phyloP scores from a whole-genome alignment of 2,113 vertebrate genomes.

The Istiophorus platypterus region DNA sequence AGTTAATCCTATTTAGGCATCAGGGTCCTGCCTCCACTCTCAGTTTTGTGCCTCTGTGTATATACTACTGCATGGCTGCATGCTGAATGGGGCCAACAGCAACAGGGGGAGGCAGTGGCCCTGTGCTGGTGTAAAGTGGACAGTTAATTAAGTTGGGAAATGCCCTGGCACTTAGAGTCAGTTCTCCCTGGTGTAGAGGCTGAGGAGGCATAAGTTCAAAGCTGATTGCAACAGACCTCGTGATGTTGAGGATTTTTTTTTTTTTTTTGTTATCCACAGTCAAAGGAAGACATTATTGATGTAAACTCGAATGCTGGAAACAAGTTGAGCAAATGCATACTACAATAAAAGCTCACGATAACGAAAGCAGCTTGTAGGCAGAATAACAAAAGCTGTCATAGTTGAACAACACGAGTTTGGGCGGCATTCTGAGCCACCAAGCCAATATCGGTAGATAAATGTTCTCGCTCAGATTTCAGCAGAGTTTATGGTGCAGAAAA shows the following conservation, averaged over 20 bases:
- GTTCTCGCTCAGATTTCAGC: neutral
- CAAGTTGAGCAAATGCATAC: neutral
- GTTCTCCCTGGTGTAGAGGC: constrained; percentile 17
- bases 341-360: neutral
- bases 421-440: neutral
- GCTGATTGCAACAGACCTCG: neutral
- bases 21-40: constrained; percentile 8
- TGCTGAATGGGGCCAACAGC: neutral
- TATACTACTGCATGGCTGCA: constrained; percentile 18
- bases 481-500: neutral
- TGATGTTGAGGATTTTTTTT: neutral
- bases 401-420: neutral
- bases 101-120: neutral
- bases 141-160: constrained; percentile 23
- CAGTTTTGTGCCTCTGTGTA: constrained; percentile 1
- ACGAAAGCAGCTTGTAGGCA: neutral
- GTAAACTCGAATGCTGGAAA: neutral
- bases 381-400: neutral
- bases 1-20: constrained; percentile 35
- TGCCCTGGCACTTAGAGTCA: neutral
- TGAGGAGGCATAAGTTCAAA: neutral
- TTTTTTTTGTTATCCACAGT: neutral
- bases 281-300: neutral
- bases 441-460: neutral
- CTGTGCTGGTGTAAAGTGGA: constrained; percentile 11